phyloP scores from a whole-genome alignment of 2,797 vertebrate species.

The Heliangelus exortis region DNA sequence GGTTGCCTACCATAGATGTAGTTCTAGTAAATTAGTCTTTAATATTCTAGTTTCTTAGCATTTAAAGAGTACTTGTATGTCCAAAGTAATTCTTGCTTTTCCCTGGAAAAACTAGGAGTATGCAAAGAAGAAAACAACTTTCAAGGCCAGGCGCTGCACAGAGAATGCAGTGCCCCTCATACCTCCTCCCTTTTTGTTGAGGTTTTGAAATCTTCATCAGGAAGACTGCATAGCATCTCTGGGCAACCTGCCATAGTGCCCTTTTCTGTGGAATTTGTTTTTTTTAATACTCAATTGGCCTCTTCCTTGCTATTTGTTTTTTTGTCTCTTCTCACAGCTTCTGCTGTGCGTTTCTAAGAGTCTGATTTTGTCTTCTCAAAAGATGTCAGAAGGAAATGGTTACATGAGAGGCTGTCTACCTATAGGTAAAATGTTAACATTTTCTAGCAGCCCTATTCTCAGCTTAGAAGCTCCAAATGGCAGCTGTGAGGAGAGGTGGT shows the following conservation, averaged over 20 bases:
- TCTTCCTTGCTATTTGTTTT: not conserved
- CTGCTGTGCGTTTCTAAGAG: not conserved
- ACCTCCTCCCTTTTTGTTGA: fast-evolving
- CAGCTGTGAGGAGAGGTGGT: not conserved
- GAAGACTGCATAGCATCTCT: not conserved
- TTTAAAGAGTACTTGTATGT: not conserved
- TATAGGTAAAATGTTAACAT: not conserved
- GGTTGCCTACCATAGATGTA: not conserved
- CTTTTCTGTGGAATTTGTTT: not conserved
- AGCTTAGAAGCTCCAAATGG: not conserved
- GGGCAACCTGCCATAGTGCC: not conserved
- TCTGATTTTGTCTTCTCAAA: not conserved
- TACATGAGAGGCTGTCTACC: not conserved
- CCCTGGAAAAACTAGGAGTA: not conserved
- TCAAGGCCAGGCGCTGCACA: not conserved
- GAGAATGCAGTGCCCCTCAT: not conserved
- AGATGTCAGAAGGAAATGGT: not conserved
- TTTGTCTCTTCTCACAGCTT: not conserved
- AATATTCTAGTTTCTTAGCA: not conserved
- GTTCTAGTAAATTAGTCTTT: not conserved
- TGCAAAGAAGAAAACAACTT: not conserved
- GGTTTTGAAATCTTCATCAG: not conserved
- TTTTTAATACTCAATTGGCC: not conserved
- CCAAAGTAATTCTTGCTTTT: not conserved
- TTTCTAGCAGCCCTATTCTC: not conserved